Percentiles rank a stretch among this genome's conserved stretches.
Evolutionary conservation across 2,797 vertebrate genomes (phyloP).

Genomic region (Hybognathus amarus): DNA sequence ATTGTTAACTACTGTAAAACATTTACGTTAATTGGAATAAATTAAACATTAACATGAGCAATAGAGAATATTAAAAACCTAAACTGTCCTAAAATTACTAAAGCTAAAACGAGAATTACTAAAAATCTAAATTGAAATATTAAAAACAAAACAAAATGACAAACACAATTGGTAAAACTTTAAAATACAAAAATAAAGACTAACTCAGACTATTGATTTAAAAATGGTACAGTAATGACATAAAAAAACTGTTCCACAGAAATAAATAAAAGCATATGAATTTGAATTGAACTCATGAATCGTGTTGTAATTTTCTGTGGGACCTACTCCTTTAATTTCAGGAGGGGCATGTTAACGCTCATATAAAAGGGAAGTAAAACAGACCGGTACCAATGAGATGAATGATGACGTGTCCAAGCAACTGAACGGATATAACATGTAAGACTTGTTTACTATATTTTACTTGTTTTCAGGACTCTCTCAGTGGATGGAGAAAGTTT

Average conservation of each 20-base stretch:
- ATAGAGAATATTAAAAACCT: neutral
- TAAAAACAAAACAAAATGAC: too few species aligned
- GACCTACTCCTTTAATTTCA: neutral
- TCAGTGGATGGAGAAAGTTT: conserved; percentile 22
- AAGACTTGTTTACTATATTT: neutral
- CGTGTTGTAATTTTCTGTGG: too few species aligned
- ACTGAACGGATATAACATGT: neutral
- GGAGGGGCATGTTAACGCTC: neutral
- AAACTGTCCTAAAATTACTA: neutral
- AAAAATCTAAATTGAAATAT: neutral
- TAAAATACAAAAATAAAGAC: neutral
- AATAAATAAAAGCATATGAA: neutral
- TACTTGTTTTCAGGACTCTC: conserved; percentile 8
- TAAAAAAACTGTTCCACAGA: neutral
- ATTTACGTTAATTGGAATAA: neutral
- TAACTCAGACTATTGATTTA: neutral
- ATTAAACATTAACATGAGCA: neutral
- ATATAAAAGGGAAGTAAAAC: neutral
- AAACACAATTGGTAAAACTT: neutral
- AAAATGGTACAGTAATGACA: neutral
- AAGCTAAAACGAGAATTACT: neutral
- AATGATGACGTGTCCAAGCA: neutral
- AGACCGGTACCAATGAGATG: too few species aligned
- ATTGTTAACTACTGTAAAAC: neutral
- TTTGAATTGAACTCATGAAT: too few species aligned